These are phyloP conservation scores for Choloepus didactylus DNA, from an alignment of 2,797 vertebrate genomes.

Conservation along the genomic window DNA sequence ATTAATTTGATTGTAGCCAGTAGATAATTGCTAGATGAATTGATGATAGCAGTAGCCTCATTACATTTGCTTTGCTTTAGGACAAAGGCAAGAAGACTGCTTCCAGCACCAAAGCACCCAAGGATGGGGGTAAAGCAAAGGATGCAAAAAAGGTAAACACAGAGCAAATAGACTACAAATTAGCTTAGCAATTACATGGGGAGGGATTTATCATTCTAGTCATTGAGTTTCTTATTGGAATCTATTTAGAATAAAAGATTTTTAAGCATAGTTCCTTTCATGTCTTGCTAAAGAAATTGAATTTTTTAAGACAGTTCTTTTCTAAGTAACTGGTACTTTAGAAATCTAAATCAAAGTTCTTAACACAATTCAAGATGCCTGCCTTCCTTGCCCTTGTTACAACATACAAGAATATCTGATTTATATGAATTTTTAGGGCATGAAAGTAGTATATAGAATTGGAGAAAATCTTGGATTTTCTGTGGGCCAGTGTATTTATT, in stretches of 20 bases:
- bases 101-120: slow-evolving; percentile 74
- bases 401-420: background rate
- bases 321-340: background rate
- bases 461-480: background rate
- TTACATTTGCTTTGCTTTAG: slow-evolving; percentile 77
- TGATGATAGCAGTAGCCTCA: background rate
- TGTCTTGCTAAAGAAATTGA: slow-evolving; percentile 50
- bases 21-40: background rate
- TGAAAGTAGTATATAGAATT: background rate
- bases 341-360: slow-evolving; percentile 22
- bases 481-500: background rate
- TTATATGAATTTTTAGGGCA: background rate
- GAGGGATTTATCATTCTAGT: background rate
- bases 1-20: background rate
- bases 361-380: background rate
- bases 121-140: slow-evolving; percentile 83
- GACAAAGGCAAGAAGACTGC: slow-evolving; percentile 83
- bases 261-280: background rate
- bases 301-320: background rate
- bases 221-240: background rate
- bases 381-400: background rate
- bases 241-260: slow-evolving; percentile 35
- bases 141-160: slow-evolving; percentile 84
- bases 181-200: background rate
- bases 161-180: background rate